Conservation (phyloP, 2,888 invertebrate genomes). For the Dicyrtomina minuta region DNA sequence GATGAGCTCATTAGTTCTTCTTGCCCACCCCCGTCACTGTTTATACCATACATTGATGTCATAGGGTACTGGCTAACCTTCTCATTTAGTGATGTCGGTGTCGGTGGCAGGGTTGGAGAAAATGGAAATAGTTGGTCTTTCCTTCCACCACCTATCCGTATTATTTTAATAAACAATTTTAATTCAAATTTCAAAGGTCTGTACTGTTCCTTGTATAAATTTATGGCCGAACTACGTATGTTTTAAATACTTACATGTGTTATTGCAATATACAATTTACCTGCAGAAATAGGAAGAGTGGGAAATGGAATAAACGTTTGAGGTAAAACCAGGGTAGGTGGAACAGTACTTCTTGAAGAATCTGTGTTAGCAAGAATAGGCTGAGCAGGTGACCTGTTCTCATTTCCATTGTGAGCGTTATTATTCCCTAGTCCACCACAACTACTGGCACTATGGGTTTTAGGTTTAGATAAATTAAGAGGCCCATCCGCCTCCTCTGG, state of each 20-base stretch:
- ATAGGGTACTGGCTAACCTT: slow-evolving; percentile 45
- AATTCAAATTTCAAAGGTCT: no score
- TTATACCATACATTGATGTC: slow-evolving; percentile 46
- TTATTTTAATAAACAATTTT: no score
- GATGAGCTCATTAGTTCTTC: slow-evolving; percentile 44
- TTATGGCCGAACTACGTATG: no score
- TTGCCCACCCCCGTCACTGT: slow-evolving; percentile 50
- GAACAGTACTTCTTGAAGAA: slow-evolving; percentile 53
- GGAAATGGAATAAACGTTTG: slow-evolving; percentile 66
- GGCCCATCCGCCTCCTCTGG: slow-evolving; percentile 76
- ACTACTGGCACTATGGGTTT: slow-evolving; percentile 57
- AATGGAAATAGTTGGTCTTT: slow-evolving; percentile 53
- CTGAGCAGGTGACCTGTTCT: slow-evolving; percentile 54
- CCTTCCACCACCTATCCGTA: slow-evolving; percentile 39
- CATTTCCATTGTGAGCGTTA: slow-evolving; percentile 52
- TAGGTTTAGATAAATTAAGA: slow-evolving; percentile 84
- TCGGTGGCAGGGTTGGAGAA: slow-evolving; percentile 57
- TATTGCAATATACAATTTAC: slow-evolving; percentile 52
- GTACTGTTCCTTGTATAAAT: no score
- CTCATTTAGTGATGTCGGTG: slow-evolving; percentile 56
- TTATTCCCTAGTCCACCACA: slow-evolving; percentile 46
- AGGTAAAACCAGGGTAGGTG: slow-evolving; percentile 64
- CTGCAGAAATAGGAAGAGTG: slow-evolving; percentile 62
- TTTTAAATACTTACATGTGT: slow-evolving; percentile 52
- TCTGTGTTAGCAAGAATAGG: slow-evolving; percentile 39